Percentiles rank a stretch among this genome's conserved stretches.
Conservation (phyloP, 2,888 invertebrate genomes). For the Spilosoma lubricipeda region DNA sequence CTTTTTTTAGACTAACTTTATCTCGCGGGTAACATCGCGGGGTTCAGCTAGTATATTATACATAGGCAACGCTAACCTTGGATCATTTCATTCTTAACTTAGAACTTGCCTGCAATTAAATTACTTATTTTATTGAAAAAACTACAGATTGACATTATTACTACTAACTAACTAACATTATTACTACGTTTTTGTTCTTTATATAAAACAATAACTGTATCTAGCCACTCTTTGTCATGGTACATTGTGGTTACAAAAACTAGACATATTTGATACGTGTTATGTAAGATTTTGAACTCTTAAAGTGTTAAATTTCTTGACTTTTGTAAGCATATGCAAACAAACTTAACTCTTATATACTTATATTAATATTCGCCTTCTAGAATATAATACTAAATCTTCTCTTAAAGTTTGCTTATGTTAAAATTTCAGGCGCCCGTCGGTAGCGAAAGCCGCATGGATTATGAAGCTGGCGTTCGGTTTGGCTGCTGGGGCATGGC, state of each 20-base stretch:
- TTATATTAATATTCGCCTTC: background rate
- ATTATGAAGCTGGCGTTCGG: conserved; percentile 96
- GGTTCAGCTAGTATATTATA: no score
- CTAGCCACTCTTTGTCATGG: no score
- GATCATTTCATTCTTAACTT: background rate
- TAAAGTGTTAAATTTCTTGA: no score
- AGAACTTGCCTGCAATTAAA: background rate
- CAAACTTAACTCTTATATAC: no score
- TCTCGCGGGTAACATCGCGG: no score
- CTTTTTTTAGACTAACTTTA: no score
- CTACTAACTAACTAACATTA: no score
- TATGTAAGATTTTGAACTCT: no score
- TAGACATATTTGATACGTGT: no score
- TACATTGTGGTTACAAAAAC: no score
- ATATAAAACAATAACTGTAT: background rate
- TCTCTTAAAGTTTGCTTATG: conserved; percentile 39
- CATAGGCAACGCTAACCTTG: background rate
- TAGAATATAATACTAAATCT: background rate
- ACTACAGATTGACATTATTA: no score
- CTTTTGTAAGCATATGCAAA: no score
- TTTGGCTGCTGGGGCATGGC: conserved; percentile 99
- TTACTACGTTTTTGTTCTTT: background rate
- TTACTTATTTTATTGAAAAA: background rate
- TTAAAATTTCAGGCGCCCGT: conserved; percentile 88
- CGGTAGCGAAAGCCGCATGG: conserved; percentile 87